Percentiles rank a stretch among this genome's conserved stretches.
Evolutionary conservation across 92 coral and sea anemone genomes (phyloP).

Genomic region (Parazoanthus atlanticus): DNA sequence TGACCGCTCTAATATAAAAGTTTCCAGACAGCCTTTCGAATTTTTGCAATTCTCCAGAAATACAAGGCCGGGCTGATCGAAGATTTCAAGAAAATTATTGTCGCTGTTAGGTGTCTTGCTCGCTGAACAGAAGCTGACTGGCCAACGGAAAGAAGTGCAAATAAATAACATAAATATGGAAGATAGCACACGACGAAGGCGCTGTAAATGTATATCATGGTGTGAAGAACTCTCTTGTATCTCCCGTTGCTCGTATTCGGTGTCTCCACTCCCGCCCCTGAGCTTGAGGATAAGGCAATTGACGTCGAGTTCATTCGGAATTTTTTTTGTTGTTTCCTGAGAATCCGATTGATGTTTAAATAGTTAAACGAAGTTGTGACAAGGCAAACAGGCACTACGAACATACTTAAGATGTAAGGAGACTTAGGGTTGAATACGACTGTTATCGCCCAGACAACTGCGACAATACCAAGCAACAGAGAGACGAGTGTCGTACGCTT

Average conservation of each 20-base stretch:
- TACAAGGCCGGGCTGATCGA: neutral
- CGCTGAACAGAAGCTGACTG: neutral
- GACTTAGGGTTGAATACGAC: neutral
- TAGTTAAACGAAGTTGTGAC: slow-evolving; percentile 12
- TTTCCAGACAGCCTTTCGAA: slow-evolving; percentile 14
- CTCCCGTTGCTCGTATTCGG: neutral
- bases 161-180: slow-evolving; percentile 18
- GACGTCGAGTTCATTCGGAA: neutral
- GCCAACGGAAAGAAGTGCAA: slow-evolving; percentile 3
- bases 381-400: slow-evolving; percentile 20
- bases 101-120: slow-evolving; percentile 24
- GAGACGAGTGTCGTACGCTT: neutral
- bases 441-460: slow-evolving; percentile 2
- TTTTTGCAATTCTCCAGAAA: slow-evolving; percentile 20
- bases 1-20: neutral
- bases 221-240: slow-evolving; percentile 12
- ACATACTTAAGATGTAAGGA: neutral
- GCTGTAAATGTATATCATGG: neutral
- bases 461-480: neutral
- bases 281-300: neutral
- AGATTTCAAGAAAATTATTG: slow-evolving; percentile 5
- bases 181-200: slow-evolving; percentile 7
- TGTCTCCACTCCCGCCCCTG: neutral
- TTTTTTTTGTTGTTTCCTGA: slow-evolving; percentile 16
- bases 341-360: slow-evolving; percentile 9